Percentiles rank a stretch among this genome's conserved stretches.
Evolutionary conservation across 2,797 vertebrate species (phyloP).

Genomic region (Pipistrellus pipistrellus): DNA sequence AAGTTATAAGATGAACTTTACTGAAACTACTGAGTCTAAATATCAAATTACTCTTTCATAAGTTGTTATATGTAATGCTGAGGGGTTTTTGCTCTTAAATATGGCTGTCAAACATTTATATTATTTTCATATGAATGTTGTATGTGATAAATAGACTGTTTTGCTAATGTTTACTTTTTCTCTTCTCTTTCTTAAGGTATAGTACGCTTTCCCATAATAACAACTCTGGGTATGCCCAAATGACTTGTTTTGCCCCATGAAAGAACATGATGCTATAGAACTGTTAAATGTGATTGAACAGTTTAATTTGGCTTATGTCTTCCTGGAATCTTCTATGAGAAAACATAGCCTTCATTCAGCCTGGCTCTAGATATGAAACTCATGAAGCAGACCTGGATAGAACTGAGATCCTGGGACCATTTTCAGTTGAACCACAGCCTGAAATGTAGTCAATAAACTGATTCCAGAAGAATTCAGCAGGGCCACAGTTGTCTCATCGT

Average conservation of each 20-base stretch:
- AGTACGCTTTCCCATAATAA: neutral
- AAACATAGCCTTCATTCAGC: fast-evolving
- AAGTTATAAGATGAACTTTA: slow-evolving; percentile 4
- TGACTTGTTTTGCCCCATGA: neutral
- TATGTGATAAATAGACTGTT: neutral
- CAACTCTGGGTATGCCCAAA: neutral
- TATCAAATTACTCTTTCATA: neutral
- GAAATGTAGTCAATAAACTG: neutral
- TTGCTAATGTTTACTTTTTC: neutral
- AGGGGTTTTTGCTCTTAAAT: neutral
- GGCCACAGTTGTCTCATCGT: neutral
- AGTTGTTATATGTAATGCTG: neutral
- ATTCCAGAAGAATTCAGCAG: neutral
- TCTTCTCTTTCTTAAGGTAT: neutral
- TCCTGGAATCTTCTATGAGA: neutral
- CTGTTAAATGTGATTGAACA: neutral
- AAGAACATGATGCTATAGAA: neutral
- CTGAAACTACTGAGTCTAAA: neutral
- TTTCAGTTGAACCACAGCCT: neutral
- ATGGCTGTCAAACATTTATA: neutral
- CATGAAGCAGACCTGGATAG: neutral
- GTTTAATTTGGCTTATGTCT: neutral
- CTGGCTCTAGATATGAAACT: neutral
- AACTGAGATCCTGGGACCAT: neutral
- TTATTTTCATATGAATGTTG: neutral